phyloP scores from a whole-genome alignment of 2,797 vertebrate genomes.

The Prionace glauca region DNA sequence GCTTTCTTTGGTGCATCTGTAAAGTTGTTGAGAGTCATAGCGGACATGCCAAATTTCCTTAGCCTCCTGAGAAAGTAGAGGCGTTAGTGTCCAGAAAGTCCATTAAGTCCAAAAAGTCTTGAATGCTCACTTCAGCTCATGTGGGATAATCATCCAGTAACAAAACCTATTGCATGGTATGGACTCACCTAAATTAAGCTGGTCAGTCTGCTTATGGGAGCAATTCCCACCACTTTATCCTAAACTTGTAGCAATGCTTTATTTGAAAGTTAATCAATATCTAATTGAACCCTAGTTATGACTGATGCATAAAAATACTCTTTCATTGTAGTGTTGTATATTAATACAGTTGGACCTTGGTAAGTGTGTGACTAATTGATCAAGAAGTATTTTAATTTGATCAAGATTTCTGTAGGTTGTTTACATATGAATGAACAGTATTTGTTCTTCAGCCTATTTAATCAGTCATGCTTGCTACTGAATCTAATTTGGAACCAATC shows the following conservation, averaged over 20 bases:
- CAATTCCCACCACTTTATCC: background rate
- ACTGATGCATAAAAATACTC: slow-evolving; percentile 1
- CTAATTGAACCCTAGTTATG: background rate
- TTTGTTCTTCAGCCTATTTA: background rate
- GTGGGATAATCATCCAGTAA: background rate
- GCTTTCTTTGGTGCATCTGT: too few species aligned
- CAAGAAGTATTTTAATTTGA: background rate
- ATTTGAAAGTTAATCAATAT: slow-evolving; percentile 17
- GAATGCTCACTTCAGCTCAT: background rate
- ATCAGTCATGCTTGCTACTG: slow-evolving; percentile 1
- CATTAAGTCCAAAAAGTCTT: background rate
- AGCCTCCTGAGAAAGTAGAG: too few species aligned
- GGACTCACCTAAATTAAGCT: background rate
- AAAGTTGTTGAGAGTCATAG: too few species aligned
- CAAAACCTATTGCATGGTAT: background rate
- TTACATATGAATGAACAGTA: background rate
- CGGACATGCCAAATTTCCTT: too few species aligned
- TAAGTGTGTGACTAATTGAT: background rate
- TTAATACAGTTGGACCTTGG: background rate
- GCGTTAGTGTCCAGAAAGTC: too few species aligned
- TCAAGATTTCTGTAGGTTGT: background rate
- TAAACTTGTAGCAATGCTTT: background rate
- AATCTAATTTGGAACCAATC: slow-evolving; percentile 30
- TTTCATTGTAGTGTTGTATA: background rate
- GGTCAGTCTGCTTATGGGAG: background rate